Conservation (phyloP, 2,113 vertebrate genomes). For the Macrotis lagotis region DNA sequence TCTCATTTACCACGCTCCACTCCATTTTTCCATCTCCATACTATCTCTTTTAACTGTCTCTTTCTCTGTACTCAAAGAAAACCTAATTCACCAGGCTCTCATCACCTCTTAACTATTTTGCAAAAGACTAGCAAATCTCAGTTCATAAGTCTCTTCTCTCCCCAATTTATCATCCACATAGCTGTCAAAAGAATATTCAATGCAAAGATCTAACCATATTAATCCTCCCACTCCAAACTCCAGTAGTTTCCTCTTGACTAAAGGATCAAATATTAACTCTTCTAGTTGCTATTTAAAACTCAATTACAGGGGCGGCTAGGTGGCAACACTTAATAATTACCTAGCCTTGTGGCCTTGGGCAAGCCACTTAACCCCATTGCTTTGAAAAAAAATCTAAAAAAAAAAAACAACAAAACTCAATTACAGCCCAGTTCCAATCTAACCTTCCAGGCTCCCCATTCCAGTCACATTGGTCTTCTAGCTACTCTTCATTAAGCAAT, state of each 20-base stretch:
- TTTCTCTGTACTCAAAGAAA: not conserved
- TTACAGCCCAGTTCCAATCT: not conserved
- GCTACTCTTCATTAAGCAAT: not conserved
- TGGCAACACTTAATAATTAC: too few species aligned
- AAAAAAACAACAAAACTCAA: too few species aligned
- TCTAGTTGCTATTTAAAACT: not conserved
- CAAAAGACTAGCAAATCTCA: not conserved
- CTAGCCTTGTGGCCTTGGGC: too few species aligned
- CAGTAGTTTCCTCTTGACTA: too few species aligned
- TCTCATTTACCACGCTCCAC: too few species aligned
- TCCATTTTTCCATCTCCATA: not conserved
- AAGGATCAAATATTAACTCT: not conserved
- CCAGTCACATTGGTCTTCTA: not conserved
- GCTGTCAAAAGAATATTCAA: not conserved
- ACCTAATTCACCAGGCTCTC: not conserved
- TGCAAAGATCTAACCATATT: not conserved
- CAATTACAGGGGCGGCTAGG: too few species aligned
- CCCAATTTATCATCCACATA: not conserved
- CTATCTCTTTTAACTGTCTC: not conserved
- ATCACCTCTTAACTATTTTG: not conserved
- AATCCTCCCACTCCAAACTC: not conserved
- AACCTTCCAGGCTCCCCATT: not conserved
- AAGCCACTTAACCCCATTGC: too few species aligned
- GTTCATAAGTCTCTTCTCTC: not conserved
- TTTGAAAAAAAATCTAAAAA: too few species aligned